A percentile compares a stretch with the other conserved stretches of the same genome.
These are phyloP conservation scores for Gibbula magus DNA, from an alignment of 2,888 invertebrate genomes.

Conservation along the genomic window DNA sequence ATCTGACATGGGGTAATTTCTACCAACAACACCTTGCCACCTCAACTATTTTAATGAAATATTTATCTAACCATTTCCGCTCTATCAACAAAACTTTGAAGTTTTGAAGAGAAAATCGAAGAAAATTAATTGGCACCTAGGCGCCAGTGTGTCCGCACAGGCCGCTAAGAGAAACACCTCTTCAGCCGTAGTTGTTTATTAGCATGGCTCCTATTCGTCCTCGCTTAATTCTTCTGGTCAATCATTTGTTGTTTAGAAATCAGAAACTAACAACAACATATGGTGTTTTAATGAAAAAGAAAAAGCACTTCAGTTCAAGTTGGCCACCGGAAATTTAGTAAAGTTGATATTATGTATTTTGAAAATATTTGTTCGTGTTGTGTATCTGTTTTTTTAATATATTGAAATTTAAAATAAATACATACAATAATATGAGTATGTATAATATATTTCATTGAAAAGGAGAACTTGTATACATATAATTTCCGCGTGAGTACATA, in stretches of 20 bases:
- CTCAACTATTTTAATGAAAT: neutral
- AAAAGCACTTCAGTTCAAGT: too few species aligned
- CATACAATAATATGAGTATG: too few species aligned
- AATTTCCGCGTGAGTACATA: too few species aligned
- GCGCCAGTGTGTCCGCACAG: neutral
- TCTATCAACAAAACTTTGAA: neutral
- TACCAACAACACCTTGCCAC: neutral
- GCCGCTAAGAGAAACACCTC: neutral
- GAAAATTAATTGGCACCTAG: neutral
- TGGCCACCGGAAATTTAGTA: too few species aligned
- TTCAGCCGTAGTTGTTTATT: neutral
- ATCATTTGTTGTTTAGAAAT: neutral
- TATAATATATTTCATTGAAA: too few species aligned
- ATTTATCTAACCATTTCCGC: slow-evolving; percentile 11
- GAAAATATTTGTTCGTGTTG: too few species aligned
- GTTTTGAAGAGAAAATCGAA: slow-evolving; percentile 2
- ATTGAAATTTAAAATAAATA: too few species aligned
- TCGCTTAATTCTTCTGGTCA: neutral
- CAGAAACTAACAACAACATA: neutral
- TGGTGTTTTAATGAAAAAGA: neutral
- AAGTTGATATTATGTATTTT: too few species aligned
- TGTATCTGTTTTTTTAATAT: too few species aligned
- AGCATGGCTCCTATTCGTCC: neutral
- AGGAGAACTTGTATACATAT: too few species aligned
- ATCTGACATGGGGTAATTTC: too few species aligned